phyloP scores from a whole-genome alignment of 2,888 invertebrate species.

The Allacma fusca region DNA sequence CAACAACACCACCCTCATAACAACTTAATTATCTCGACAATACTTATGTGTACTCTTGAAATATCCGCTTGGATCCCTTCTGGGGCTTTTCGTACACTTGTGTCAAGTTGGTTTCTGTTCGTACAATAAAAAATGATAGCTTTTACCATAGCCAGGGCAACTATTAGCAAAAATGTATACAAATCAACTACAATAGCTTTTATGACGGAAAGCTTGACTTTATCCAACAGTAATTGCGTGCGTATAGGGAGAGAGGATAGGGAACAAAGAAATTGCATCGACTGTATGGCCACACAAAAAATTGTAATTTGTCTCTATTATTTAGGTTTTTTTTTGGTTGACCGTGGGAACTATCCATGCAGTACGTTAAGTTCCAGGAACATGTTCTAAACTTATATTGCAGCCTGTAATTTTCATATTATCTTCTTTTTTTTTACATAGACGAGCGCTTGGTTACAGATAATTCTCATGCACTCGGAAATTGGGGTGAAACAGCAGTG shows the following conservation, averaged over 20 bases:
- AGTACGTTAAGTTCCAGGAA: background rate
- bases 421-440: background rate
- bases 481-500: background rate
- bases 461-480: background rate
- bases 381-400: background rate
- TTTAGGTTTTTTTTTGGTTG: background rate
- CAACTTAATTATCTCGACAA: background rate
- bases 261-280: background rate
- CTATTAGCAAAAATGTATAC: conserved; percentile 12
- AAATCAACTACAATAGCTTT: background rate
- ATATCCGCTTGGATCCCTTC: background rate
- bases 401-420: conserved; percentile 2
- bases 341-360: conserved; percentile 13
- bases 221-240: background rate
- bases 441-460: background rate
- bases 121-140: background rate
- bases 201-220: background rate
- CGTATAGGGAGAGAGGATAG: background rate
- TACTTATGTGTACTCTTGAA: background rate
- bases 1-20: conserved; percentile 3
- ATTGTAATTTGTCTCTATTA: conserved; percentile 23
- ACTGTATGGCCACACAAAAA: background rate
- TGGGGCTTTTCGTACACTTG: conserved; percentile 9
- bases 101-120: conserved; percentile 7
- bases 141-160: conserved; percentile 1